A percentile compares a stretch with the other conserved stretches of the same genome.
phyloP scores from a whole-genome alignment of 2,113 vertebrate species.

The Anguilla rostrata region DNA sequence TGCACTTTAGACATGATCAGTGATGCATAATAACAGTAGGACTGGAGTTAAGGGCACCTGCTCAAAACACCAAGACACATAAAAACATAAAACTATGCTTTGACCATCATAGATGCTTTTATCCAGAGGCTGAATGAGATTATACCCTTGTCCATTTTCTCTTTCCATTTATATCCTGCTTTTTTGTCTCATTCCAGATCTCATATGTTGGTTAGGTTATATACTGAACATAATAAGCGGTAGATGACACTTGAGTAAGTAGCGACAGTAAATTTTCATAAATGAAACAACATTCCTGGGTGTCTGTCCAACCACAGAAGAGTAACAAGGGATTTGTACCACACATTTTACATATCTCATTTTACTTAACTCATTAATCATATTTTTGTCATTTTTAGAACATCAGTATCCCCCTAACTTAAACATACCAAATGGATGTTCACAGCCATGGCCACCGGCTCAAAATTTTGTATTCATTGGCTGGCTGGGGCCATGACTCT shows the following conservation, averaged over 20 bases:
- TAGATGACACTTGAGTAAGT: no score
- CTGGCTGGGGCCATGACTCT: no score
- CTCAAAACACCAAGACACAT: not conserved
- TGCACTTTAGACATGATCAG: not conserved
- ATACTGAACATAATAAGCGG: not conserved
- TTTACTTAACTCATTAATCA: not conserved
- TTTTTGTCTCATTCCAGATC: not conserved
- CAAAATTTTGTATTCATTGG: no score
- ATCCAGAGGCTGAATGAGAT: not conserved
- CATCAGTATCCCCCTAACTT: no score
- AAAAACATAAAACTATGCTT: not conserved
- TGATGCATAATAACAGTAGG: not conserved
- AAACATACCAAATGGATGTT: no score
- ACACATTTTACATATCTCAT: not conserved
- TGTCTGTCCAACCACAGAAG: not conserved
- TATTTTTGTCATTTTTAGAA: no score
- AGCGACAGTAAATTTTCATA: not conserved
- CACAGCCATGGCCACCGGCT: no score
- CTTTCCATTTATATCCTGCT: not conserved
- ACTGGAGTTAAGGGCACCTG: not conserved
- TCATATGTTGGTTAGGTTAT: not conserved
- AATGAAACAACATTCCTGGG: not conserved
- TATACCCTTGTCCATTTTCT: not conserved
- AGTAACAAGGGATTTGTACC: not conserved
- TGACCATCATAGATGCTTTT: not conserved